Conservation (phyloP, 2,113 vertebrate species). For the Ceyx margarethae region DNA sequence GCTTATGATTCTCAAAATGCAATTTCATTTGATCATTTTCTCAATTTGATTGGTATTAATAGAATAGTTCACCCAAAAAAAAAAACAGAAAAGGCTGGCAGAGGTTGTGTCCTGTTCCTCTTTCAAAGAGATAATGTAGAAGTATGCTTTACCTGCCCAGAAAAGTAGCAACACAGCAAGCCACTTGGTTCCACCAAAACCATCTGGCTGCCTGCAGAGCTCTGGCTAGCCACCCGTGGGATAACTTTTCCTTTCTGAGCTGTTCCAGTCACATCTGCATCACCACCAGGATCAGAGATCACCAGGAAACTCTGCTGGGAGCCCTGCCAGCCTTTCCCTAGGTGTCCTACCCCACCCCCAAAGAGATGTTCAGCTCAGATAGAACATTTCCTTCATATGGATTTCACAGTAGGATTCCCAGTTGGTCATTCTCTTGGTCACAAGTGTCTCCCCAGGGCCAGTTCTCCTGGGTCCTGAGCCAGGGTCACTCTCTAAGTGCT, state of each 20-base stretch:
- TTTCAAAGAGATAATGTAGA: slow-evolving; percentile 86
- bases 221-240: background rate
- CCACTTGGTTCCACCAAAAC: slow-evolving; percentile 52
- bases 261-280: background rate
- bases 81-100: slow-evolving; percentile 82
- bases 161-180: slow-evolving; percentile 26
- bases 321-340: background rate
- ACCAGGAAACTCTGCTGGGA: background rate
- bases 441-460: background rate
- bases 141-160: slow-evolving; percentile 77
- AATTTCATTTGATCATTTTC: slow-evolving; percentile 97
- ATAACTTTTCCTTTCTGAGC: background rate
- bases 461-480: background rate
- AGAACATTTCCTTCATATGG: background rate
- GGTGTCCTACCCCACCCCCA: background rate
- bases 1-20: slow-evolving; percentile 98
- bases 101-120: slow-evolving; percentile 86
- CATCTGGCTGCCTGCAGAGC: background rate
- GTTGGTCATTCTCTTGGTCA: background rate
- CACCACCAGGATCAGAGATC: background rate
- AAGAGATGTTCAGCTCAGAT: background rate
- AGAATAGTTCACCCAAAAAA: slow-evolving; percentile 82
- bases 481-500: too few relatives aligned
- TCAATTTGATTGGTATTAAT: slow-evolving; percentile 98
- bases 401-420: background rate